Evolutionary conservation across 2,888 invertebrate genomes (phyloP), one percentile per base, ranked within the genome.

Genomic region (Rhagium mordax): DNA sequence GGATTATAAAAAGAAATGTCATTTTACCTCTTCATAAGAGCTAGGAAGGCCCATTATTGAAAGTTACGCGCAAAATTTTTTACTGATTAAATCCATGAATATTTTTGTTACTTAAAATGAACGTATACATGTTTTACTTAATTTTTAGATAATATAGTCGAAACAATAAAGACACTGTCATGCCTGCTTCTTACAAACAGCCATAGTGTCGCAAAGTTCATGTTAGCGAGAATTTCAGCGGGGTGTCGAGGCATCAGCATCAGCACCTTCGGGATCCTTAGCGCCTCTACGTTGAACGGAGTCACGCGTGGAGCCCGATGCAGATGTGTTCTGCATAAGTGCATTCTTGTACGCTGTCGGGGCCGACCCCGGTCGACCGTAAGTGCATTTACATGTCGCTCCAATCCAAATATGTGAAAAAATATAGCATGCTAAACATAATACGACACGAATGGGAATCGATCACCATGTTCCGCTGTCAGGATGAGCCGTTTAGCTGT

Each of bases 351-450:
- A 86, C 86, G 85, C 85, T 85, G 86, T 85, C 85, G 82, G 84
- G 74, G 82, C 81, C 82, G 84, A 83, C 85, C 86, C 85, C 84
- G 85, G 82, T 84, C 85, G 84, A 82, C 84, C 85, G 83, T 88
- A 88, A 88, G 88, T 88, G 88, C 88, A 88, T 88, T 88, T 87
- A 85, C 88, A 85, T 88, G 88, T 88, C 85, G 85, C 83, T 80
- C 75, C 81, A 81, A 82, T 83, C 84, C 83, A 82, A 84, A 85
- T 84, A 84, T 85, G 86, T 85, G 85, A 85, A 86, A 86, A 87
- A 86, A 85, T 85, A 86, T 84, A 84, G 84, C 84, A 79, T 84
- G 85, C 85, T 85, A 84, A 85, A 86, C 86, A 86, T 86, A 86
- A 86, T 86, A 85, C 85, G 72, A 85, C 85, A 85, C 83, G 84